Evolutionary conservation across 1,140 invertebrate genomes (phyloP).

Genomic region (Dreissena polymorpha): DNA sequence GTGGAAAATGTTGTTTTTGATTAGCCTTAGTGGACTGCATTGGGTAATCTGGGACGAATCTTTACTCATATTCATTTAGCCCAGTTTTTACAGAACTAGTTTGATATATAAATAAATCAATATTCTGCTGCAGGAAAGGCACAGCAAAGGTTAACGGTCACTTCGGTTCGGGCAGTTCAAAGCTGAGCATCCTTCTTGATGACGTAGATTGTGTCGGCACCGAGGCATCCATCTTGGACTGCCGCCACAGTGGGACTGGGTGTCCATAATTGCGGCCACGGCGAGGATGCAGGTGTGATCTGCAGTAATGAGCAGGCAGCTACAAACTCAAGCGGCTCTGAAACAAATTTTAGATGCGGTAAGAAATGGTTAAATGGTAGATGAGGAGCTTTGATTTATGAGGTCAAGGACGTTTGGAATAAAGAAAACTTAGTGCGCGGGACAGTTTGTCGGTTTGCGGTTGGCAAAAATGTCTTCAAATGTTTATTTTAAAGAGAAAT

Average conservation of each 20-base stretch:
- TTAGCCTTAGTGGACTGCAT: too few relatives aligned
- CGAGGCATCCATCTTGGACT: slow-evolving; percentile 85
- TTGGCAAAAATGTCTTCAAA: too few relatives aligned
- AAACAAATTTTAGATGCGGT: background rate
- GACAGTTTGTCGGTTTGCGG: background rate
- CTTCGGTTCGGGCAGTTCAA: slow-evolving; percentile 36
- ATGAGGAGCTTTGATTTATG: background rate
- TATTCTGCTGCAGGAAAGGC: background rate
- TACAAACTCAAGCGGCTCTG: background rate
- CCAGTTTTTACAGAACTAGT: too few relatives aligned
- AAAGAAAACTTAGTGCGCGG: background rate
- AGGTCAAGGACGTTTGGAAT: background rate
- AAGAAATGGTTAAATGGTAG: background rate
- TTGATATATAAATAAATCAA: too few relatives aligned
- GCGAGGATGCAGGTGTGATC: slow-evolving; percentile 82
- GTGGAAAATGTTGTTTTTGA: too few relatives aligned
- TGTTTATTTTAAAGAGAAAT: too few relatives aligned
- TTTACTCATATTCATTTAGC: too few relatives aligned
- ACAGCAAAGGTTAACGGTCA: slow-evolving; percentile 5
- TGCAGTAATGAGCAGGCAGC: slow-evolving; percentile 43
- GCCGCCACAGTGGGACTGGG: slow-evolving; percentile 88
- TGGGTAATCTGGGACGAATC: too few relatives aligned
- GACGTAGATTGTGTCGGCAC: slow-evolving; percentile 86
- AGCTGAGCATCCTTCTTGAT: slow-evolving; percentile 83
- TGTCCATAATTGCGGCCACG: slow-evolving; percentile 85